Base-by-base conservation (phyloP, 2,113 vertebrate species). In the Epinephelus moara region DNA sequence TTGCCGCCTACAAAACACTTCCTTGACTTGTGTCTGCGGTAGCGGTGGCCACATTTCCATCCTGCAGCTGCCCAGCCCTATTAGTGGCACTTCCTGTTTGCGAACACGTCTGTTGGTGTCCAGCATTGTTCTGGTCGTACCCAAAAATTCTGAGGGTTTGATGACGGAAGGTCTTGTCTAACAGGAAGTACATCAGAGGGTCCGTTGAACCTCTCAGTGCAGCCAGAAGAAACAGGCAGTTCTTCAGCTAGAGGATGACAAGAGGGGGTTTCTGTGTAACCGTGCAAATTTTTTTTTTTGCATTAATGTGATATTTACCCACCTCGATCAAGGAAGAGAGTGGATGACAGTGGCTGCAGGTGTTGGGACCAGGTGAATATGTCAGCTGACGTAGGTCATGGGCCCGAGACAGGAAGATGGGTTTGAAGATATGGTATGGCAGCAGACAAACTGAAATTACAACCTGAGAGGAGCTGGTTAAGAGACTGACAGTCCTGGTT, bases 391-490 rank as follows among this genome's bases (percentile, higher is more conserved):
- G 27, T 1, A 68, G 72, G 4, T 70, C 0, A 2, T 25, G 67
- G 2, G 57, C 84, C 73, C 90, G 9, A 47, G 59, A 53, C 12
- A 92, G 70, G 60, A 95, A 94, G 71, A 93, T 79, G 4, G 90
- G 83, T 83, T 92, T 95, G 76, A 90, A 94, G 73, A 94, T 81
- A 37, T 95, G 93, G 27, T 92, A 69, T 0, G 94, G 95, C 63
- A 95, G 75, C 30, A 95, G 78, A 33, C 94, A 95, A 9, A 94
- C 75, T 1, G 88, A 90, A 19, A 95, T 82, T 50, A 95, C 91
- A 1, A 88, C 23, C 89, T 93, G 84, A 12, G 53, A 50, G 50
- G 13, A 78, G 52, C 0, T 5, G 12, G 8, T 37, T 33, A 59
- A 70, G 21, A 49, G 14, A 15, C 9, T 37, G 33, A 37, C 42